Evolutionary conservation across 2,797 vertebrate genomes (phyloP).

Genomic region (Gobio occitaniae): DNA sequence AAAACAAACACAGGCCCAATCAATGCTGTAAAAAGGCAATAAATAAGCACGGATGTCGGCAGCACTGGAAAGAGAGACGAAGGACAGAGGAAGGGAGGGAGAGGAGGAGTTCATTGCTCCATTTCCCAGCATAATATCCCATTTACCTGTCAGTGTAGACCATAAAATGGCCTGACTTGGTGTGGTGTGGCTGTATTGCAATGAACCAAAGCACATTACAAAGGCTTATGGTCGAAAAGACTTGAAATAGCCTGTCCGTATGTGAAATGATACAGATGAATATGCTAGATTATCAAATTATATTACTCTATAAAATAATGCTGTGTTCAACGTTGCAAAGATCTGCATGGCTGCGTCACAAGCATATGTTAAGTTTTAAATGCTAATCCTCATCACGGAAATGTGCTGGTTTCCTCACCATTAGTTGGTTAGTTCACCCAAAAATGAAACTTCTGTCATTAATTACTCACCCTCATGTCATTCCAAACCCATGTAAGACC

Average conservation of each 20-base stretch:
- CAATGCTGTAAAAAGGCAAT: conserved; percentile 75
- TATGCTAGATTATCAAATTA: not conserved
- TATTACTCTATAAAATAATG: not conserved
- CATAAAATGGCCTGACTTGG: conserved; percentile 52
- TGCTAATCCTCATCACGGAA: not conserved
- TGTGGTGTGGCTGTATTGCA: conserved; percentile 23
- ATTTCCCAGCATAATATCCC: conserved; percentile 66
- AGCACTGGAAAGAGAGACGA: conserved; percentile 63
- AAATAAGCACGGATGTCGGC: conserved; percentile 76
- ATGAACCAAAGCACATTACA: not conserved
- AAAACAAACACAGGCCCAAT: conserved; percentile 71
- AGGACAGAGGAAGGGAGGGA: conserved; percentile 49
- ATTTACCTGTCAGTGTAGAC: conserved; percentile 64
- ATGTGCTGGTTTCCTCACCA: not conserved
- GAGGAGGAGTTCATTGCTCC: conserved; percentile 63
- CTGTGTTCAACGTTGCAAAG: not conserved
- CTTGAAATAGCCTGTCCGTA: not conserved
- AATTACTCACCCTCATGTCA: no score
- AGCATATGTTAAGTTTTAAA: not conserved
- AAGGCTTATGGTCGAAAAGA: conserved; percentile 1
- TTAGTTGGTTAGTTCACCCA: no score
- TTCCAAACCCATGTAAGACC: no score
- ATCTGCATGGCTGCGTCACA: not conserved
- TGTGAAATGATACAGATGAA: not conserved
- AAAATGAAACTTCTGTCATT: no score